A percentile compares a stretch with the other conserved stretches of the same genome.
These are phyloP conservation scores for Chrysotoxum bicinctum DNA, from an alignment of 2,888 invertebrate species.

Conservation along the genomic window DNA sequence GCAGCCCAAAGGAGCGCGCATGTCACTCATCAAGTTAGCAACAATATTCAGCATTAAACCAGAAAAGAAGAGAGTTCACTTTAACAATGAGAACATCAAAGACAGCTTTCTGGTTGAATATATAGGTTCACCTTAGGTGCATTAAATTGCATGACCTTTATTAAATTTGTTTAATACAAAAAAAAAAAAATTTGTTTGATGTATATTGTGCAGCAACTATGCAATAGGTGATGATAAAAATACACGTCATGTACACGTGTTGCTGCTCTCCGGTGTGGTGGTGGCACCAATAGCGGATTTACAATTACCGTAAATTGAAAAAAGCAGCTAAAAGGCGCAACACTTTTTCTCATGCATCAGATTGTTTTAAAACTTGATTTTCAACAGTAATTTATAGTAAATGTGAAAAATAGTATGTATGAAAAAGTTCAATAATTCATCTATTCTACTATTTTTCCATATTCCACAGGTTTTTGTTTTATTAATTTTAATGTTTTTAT, in stretches of 20 bases:
- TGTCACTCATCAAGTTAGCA: constrained; percentile 20
- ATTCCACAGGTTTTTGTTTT: too few species aligned
- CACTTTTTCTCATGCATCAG: neutral
- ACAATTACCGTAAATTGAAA: neutral
- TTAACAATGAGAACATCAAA: constrained; percentile 57
- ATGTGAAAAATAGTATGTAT: too few species aligned
- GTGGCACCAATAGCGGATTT: neutral
- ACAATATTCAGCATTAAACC: constrained; percentile 9
- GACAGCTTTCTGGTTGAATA: constrained; percentile 44
- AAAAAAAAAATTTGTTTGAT: constrained; percentile 7
- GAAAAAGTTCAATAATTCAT: too few species aligned
- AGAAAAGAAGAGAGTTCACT: constrained; percentile 32
- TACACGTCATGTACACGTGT: constrained; percentile 29
- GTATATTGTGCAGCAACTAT: constrained; percentile 1
- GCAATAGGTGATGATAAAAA: constrained; percentile 10
- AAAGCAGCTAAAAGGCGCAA: neutral
- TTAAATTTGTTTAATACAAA: neutral
- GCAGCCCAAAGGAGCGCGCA: constrained; percentile 23
- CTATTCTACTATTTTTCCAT: too few species aligned
- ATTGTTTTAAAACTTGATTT: neutral
- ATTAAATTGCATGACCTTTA: constrained; percentile 52
- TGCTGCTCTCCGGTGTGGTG: neutral
- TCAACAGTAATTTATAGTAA: neutral
- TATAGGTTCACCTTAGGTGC: constrained; percentile 26
- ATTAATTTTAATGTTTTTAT: too few species aligned